These are phyloP conservation scores for Plagodis pulveraria DNA, from an alignment of 2,888 invertebrate species.

Conservation along the genomic window DNA sequence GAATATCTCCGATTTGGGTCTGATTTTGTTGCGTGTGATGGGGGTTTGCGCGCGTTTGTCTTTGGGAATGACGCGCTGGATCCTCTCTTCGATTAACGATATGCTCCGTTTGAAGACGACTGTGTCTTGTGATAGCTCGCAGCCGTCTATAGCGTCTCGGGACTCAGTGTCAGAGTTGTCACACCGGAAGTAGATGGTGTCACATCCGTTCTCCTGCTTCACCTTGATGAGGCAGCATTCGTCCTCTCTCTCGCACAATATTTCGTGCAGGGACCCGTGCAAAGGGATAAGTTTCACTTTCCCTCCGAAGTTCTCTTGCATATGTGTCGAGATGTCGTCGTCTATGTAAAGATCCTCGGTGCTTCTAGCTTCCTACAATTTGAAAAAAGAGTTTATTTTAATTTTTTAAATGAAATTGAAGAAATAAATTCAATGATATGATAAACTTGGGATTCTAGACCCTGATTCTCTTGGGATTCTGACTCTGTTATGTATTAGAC, in stretches of 20 bases:
- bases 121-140: slow-evolving; percentile 55
- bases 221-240: slow-evolving; percentile 80
- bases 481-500: too few relatives aligned
- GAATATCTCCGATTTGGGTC: slow-evolving; percentile 63
- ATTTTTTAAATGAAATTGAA: too few relatives aligned
- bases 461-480: too few relatives aligned
- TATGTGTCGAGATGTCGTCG: slow-evolving; percentile 78
- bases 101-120: slow-evolving; percentile 76
- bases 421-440: not conserved
- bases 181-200: slow-evolving; percentile 73
- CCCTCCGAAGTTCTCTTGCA: slow-evolving; percentile 78
- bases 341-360: slow-evolving; percentile 85
- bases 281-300: slow-evolving; percentile 72
- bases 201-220: slow-evolving; percentile 76
- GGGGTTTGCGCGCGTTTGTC: slow-evolving; percentile 54
- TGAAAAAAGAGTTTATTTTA: too few relatives aligned
- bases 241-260: slow-evolving; percentile 75
- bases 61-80: slow-evolving; percentile 67
- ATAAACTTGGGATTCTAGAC: too few relatives aligned
- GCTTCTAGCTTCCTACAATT: slow-evolving; percentile 76
- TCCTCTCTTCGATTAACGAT: slow-evolving; percentile 71
- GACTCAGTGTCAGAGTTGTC: slow-evolving; percentile 74
- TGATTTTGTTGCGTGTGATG: slow-evolving; percentile 34
- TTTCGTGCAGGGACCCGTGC: slow-evolving; percentile 77
- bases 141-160: slow-evolving; percentile 67